These are phyloP conservation scores for Monomorium pharaonis DNA, from an alignment of 1,140 invertebrate species.

Conservation along the genomic window DNA sequence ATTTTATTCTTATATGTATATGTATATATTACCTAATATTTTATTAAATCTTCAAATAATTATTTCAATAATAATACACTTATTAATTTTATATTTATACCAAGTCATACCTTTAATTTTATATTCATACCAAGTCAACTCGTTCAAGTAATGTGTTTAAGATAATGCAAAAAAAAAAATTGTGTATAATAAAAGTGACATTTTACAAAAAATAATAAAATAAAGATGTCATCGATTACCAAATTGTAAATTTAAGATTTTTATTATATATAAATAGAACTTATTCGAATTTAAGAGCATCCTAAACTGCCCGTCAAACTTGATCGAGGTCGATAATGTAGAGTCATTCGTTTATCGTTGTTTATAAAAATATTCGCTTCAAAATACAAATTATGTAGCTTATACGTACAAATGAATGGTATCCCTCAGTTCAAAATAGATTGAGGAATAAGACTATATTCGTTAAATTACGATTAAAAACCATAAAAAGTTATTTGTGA, in stretches of 20 bases:
- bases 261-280: background rate
- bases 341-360: no score
- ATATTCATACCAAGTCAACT: constrained; percentile 48
- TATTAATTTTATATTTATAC: background rate
- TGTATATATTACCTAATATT: background rate
- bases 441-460: no score
- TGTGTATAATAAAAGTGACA: background rate
- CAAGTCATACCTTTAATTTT: background rate
- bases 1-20: background rate
- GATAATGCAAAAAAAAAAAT: background rate
- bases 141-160: background rate
- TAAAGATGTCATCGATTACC: background rate
- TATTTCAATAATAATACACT: background rate
- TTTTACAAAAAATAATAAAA: background rate
- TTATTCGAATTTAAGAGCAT: background rate
- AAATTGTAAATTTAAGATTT: constrained; percentile 12
- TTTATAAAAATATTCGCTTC: no score
- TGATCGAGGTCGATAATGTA: no score
- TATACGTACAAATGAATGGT: no score
- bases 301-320: no score
- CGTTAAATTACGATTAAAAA: no score
- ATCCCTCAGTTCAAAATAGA: no score
- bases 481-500: no score
- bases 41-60: background rate
- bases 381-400: no score